Evolutionary conservation across 2,888 invertebrate species (phyloP).

Genomic region (Pterobdella sp.): DNA sequence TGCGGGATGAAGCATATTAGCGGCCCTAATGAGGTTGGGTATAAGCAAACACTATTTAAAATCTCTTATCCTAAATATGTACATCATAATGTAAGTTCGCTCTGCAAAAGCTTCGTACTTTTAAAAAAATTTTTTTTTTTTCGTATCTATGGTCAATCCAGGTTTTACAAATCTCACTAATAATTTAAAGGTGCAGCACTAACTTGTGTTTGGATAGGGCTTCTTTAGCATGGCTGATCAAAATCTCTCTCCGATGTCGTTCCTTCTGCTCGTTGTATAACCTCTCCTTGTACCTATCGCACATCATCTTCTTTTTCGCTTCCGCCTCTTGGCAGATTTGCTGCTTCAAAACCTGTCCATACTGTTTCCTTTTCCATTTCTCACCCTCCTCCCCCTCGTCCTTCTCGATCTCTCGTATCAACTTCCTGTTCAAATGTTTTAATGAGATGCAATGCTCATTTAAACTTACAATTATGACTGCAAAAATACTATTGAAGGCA

Average conservation of each 20-base stretch:
- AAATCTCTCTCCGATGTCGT: not conserved
- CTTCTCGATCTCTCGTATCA: constrained; percentile 5
- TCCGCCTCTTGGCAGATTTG: constrained; percentile 11
- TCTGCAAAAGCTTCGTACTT: too few species aligned
- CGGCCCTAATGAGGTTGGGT: too few species aligned
- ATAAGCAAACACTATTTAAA: too few species aligned
- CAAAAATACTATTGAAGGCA: not conserved
- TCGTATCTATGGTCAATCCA: too few species aligned
- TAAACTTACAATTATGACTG: not conserved
- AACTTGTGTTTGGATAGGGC: not conserved
- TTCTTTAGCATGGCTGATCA: not conserved
- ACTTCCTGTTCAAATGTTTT: not conserved
- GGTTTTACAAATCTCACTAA: too few species aligned
- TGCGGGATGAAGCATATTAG: too few species aligned
- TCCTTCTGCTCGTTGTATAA: not conserved
- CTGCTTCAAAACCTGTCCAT: constrained; percentile 11
- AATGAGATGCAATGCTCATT: not conserved
- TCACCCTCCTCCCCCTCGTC: constrained; percentile 2
- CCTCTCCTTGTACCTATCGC: constrained; percentile 16
- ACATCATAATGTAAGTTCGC: too few species aligned
- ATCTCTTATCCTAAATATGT: too few species aligned
- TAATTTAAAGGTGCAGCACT: too few species aligned
- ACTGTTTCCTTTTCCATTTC: constrained; percentile 5
- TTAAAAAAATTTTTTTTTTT: too few species aligned
- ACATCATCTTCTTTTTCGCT: constrained; percentile 12